Conservation (phyloP, 2,113 vertebrate species). For the Hiodon alosoides region DNA sequence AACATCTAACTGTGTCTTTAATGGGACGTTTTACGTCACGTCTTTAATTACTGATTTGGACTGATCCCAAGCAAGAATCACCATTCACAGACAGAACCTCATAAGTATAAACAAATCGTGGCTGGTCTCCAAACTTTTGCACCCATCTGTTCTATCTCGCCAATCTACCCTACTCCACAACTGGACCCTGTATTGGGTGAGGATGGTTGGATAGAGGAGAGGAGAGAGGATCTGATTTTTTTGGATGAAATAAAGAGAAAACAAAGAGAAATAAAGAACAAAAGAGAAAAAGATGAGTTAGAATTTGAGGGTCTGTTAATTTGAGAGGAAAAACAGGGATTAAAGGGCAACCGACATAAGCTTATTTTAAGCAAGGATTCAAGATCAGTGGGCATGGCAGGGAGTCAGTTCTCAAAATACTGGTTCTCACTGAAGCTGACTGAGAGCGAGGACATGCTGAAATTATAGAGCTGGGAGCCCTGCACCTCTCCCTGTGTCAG, state of each 20-base stretch:
- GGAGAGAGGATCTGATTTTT: neutral
- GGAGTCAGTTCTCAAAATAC: neutral
- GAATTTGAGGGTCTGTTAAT: too few species aligned
- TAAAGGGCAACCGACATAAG: too few species aligned
- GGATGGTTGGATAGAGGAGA: neutral
- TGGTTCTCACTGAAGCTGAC: neutral
- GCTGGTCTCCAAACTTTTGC: too few species aligned
- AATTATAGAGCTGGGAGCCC: constrained; percentile 20
- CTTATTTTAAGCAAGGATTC: too few species aligned
- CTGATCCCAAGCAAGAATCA: too few species aligned
- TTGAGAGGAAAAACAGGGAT: too few species aligned
- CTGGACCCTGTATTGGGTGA: constrained; percentile 19
- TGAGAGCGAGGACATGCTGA: constrained; percentile 10
- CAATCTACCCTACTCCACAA: constrained; percentile 32
- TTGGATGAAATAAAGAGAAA: neutral
- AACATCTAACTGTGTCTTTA: too few species aligned
- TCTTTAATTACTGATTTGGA: too few species aligned
- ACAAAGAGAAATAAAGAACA: neutral
- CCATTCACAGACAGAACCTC: too few species aligned
- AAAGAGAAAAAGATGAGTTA: too few species aligned
- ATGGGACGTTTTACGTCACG: too few species aligned
- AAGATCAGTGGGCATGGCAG: neutral
- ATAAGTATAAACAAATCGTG: too few species aligned
- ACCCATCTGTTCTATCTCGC: constrained; percentile 41
- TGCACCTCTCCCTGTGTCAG: constrained; percentile 22